Evolutionary conservation across 2,888 invertebrate genomes (phyloP), one percentile per base, ranked within the genome.

Genomic region (Conistra vaccinii): DNA sequence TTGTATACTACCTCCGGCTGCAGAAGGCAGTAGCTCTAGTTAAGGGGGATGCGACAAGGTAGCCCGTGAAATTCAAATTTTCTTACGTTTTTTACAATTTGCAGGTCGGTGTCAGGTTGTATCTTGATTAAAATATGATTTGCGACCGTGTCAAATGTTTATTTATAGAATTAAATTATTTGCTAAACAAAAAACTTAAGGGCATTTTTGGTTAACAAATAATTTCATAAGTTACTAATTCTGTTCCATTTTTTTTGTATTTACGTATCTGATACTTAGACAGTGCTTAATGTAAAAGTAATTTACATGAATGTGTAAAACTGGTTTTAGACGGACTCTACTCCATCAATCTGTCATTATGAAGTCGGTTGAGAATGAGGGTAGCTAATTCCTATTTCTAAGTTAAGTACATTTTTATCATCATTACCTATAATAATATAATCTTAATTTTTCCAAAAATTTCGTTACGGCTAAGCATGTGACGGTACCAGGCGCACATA

Each of bases 401-500:
- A 32, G 12, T n/a, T 9, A 20, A 55, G 23, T 53, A 62, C 1
- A 1, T 35, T 57, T 4, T 9, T 45, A 45, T 45, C 45, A 23
- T n/a, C 51, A 51, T 23, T 3, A 53, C 23, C 20, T 20, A n/a
- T n/a, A n/a, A n/a, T n/a, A n/a, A n/a, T n/a, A n/a, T n/a, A 51
- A 48, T 53, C 51, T 51, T 51, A n/a, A 3, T n/a, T 55, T 55
- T 26, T 55, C 20, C 14, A 9, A 55, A 80, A 55, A 76, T 20
- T 17, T 53, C 45, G 62, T 78, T 68, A 70, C 39, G 29, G 32
- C 35, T 29, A 9, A 32, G 6, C 45, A 48, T 32, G 9, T 51
- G 53, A 3, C 3, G 42, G 60, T 77, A 81, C 69, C 53, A 82
- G 69, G 78, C 57, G 23, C 1, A 0, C 66, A 58, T 66, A 67